A percentile compares a stretch with the other conserved stretches of the same genome.
Evolutionary conservation across 2,797 vertebrate genomes (phyloP).

Genomic region (Xiphophorus birchmanni): DNA sequence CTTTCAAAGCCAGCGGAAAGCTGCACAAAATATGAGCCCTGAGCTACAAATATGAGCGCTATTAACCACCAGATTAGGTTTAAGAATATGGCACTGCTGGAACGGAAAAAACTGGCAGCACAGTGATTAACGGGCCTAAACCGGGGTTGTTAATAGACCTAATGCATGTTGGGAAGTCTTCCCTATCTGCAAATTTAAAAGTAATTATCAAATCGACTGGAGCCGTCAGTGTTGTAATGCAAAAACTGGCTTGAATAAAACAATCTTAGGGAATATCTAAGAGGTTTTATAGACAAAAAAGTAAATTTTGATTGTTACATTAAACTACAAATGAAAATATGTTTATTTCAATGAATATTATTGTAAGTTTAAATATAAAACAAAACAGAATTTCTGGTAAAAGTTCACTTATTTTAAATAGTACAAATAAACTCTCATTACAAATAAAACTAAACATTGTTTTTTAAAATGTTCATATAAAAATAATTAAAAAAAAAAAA

Average conservation of each 20-base stretch:
- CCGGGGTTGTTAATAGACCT: constrained; percentile 11
- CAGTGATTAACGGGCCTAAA: constrained; percentile 14
- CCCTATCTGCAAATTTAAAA: constrained; percentile 7
- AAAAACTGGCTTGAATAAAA: not conserved
- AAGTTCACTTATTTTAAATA: not conserved
- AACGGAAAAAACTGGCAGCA: constrained; percentile 25
- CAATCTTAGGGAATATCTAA: not conserved
- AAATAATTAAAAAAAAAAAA: not conserved
- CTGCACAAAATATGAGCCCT: constrained; percentile 65
- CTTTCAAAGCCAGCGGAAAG: constrained; percentile 75
- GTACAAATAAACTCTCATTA: not conserved
- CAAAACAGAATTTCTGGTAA: not conserved
- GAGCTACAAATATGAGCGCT: constrained; percentile 65
- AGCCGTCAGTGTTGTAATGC: not conserved
- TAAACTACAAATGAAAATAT: not conserved
- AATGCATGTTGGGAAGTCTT: constrained; percentile 7
- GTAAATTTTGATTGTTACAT: not conserved
- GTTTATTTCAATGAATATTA: not conserved
- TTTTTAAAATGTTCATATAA: not conserved
- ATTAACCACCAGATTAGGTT: constrained; percentile 63
- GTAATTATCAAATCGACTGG: not conserved
- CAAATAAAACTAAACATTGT: not conserved
- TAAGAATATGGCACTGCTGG: constrained; percentile 34
- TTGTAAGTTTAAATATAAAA: not conserved
- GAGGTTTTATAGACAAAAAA: not conserved